Evolutionary conservation across 2,888 invertebrate genomes (phyloP), one percentile per base, ranked within the genome.

Genomic region (Cerastis rubricosa): DNA sequence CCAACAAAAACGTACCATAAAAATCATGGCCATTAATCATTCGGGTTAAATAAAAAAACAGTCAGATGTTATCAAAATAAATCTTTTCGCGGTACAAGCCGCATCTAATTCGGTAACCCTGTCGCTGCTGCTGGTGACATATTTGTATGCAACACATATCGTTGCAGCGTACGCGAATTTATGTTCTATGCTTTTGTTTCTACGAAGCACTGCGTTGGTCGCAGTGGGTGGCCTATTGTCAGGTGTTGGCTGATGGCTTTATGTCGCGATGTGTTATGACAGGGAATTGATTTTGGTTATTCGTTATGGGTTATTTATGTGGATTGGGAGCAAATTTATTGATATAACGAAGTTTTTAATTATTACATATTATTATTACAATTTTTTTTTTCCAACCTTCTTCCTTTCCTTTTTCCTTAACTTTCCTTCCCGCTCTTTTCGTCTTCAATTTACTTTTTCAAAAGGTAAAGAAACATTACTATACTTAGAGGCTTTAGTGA

Each of bases 201-300:
- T 92, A 85, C 91, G 94, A 94, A 95, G 85, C 83, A 83, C 71
- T 84, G 86, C 68, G 84, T 91, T 78, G 43, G 49, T 43, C 92
- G 43, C 89, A 81, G 86, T 95, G 95, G 95, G 95, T 95, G 95
- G 88, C 93, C 87, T 85, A 90, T 89, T 91, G 91, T 92, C 89
- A 90, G 83, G 80, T 84, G 85, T 84, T 85, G 88, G 57, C 74
- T 89, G 85, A 88, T 84, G 80, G 64, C 86, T 84, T 85, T 78
- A 85, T 83, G 69, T 84, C 59, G 19, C 25, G 59, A 19, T n/a
- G 71, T 87, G 71, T 84, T 79, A 71, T 84, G 71, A 80, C 74
- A 80, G 66, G 59, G 47, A 84, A 74, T 87, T 80, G 80, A 69
- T 71, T 79, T 83, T 54, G 22, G 40, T 79, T 74, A 86, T 74